Percentiles rank a stretch among this genome's conserved stretches.
These are phyloP conservation scores for Palloptera scutellata DNA, from an alignment of 2,888 invertebrate species.

Conservation along the genomic window DNA sequence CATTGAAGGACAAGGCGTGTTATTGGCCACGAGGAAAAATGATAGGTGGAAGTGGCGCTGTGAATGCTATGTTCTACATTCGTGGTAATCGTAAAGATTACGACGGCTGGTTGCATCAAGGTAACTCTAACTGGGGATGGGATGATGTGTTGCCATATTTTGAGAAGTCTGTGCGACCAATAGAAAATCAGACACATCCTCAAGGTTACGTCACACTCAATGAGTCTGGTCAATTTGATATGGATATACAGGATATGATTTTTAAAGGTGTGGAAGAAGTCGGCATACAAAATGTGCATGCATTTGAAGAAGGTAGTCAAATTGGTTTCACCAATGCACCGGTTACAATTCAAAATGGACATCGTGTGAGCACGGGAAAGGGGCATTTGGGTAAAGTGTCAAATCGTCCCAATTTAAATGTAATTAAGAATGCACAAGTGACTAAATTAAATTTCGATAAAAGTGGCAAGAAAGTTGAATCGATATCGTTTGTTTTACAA, in stretches of 20 bases:
- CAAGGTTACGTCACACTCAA: constrained; percentile 62
- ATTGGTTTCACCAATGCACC: constrained; percentile 65
- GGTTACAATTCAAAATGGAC: constrained; percentile 69
- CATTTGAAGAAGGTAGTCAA: constrained; percentile 59
- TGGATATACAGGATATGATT: constrained; percentile 47
- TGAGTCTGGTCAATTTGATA: constrained; percentile 47
- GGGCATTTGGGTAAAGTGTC: constrained; percentile 70
- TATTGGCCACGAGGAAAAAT: constrained; percentile 69
- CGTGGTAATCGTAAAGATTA: constrained; percentile 71
- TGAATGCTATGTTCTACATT: constrained; percentile 72
- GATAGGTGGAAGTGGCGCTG: constrained; percentile 71
- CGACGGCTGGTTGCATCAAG: constrained; percentile 69
- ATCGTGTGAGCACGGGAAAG: constrained; percentile 77
- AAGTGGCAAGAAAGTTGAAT: constrained; percentile 61
- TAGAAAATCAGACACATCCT: constrained; percentile 34
- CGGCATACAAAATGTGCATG: constrained; percentile 58
- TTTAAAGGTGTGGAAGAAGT: constrained; percentile 64
- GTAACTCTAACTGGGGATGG: constrained; percentile 72
- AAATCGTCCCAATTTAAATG: constrained; percentile 67
- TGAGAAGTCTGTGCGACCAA: constrained; percentile 71
- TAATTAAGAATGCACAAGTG: constrained; percentile 68
- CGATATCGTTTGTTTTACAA: constrained; percentile 67
- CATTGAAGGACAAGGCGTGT: constrained; percentile 53
- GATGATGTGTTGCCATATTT: constrained; percentile 80
- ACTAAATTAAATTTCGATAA: constrained; percentile 67